Base-by-base conservation (phyloP, 2,888 invertebrate species). In the Orthosia gothica region DNA sequence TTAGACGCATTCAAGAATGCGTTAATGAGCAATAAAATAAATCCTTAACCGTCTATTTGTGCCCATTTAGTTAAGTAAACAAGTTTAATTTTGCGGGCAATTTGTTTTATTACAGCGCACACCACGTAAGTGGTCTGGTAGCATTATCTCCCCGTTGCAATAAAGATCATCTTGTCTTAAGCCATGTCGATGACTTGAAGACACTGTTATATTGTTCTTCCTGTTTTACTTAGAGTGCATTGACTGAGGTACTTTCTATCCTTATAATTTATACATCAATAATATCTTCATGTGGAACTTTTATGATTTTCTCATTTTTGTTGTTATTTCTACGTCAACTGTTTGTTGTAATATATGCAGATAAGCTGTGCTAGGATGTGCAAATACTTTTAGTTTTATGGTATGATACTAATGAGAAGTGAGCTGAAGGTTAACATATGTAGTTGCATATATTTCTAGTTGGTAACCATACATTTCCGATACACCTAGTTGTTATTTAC, bases 41-140 rank as follows among this genome's bases (percentile, higher is more conserved):
- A 82, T 79, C 76, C 76, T 61, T 63, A 4, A 71, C 13, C 47
- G 58, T 74, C 62, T 79, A 77, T 81, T 79, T 69, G 64, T 67
- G 61, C 20, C 62, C 59, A 71, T 85, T 86, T 70, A 62, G 15
- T 74, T 77, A 79, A 84, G 74, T 85, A 82, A 81, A 81, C 82
- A 87, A 79, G 80, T 89, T 85, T 70, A 85, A 89, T 89, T 87
- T 82, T 77, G 79, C 78, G 81, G 76, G 81, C 85, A 87, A 86
- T 87, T 88, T 83, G 55, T 81, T 90, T 89, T 86, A 89, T 89
- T 82, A 69, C 82, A 54, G 71, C 66, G 77, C 77, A 75, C 68
- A 79, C 61, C n/a, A 58, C 75, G 32, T 40, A 62, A 72, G 40
- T 76, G 62, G 70, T 59, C 45, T 55, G 59, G 59, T 74, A 73